Percentiles rank a stretch among this genome's conserved stretches.
phyloP scores from a whole-genome alignment of 1,140 invertebrate genomes.

The Cepaea nemoralis region DNA sequence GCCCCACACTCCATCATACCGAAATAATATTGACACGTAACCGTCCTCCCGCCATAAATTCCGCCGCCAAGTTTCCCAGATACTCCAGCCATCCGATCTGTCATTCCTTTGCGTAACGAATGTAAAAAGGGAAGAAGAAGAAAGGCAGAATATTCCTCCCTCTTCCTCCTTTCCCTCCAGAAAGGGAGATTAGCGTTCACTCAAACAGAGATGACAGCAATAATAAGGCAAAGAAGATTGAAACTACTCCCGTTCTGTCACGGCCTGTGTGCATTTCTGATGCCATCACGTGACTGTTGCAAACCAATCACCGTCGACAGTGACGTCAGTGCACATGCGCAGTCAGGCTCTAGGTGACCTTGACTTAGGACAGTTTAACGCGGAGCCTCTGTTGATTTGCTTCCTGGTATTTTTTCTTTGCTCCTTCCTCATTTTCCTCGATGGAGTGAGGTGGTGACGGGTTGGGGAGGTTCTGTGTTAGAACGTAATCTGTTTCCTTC shows the following conservation, averaged over 20 bases:
- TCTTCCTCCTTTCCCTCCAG: slow-evolving; percentile 16
- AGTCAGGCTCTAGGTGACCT: slow-evolving; percentile 16
- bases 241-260: not conserved
- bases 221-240: not conserved
- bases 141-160: not conserved
- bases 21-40: slow-evolving; percentile 19
- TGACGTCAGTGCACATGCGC: slow-evolving; percentile 22
- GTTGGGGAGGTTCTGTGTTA: too few species aligned
- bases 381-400: not conserved
- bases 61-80: not conserved
- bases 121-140: not conserved
- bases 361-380: not conserved
- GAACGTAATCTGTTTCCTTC: too few species aligned
- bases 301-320: not conserved
- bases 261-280: slow-evolving; percentile 19
- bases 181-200: not conserved
- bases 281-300: slow-evolving; percentile 8
- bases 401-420: not conserved
- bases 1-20: not conserved
- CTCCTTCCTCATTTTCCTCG: too few species aligned
- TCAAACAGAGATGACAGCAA: not conserved
- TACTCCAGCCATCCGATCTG: not conserved
- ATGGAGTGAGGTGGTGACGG: too few species aligned
- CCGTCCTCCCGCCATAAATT: slow-evolving; percentile 5
- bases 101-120: slow-evolving; percentile 16